phyloP scores from a whole-genome alignment of 2,113 vertebrate genomes.

The Apeltes quadracus region DNA sequence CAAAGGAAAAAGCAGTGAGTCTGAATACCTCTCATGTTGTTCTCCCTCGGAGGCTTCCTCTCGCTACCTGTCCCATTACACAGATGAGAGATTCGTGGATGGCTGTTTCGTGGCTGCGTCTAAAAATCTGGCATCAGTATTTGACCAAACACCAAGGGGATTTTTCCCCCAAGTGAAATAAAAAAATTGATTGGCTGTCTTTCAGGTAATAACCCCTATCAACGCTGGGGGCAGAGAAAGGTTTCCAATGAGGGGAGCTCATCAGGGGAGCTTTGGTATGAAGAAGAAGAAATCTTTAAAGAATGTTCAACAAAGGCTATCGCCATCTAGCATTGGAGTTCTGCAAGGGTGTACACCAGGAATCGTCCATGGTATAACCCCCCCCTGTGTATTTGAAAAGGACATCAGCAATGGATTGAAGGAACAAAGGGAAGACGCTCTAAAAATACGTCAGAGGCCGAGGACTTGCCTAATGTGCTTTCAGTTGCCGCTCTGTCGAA shows the following conservation, averaged over 20 bases:
- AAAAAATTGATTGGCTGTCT: slow-evolving; percentile 41
- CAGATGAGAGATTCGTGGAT: slow-evolving; percentile 30
- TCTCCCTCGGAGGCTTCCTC: not conserved
- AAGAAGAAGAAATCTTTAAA: slow-evolving; percentile 2
- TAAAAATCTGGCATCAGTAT: slow-evolving; percentile 43
- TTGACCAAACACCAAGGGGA: slow-evolving; percentile 41
- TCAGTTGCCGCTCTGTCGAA: not conserved
- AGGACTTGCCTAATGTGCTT: not conserved
- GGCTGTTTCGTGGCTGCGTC: slow-evolving; percentile 11
- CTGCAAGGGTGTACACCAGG: slow-evolving; percentile 7
- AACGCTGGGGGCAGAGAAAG: slow-evolving; percentile 26
- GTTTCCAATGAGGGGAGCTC: slow-evolving; percentile 36
- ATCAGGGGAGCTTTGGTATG: not conserved
- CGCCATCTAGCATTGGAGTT: slow-evolving; percentile 1
- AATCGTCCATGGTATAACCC: not conserved
- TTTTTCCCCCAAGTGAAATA: slow-evolving; percentile 27
- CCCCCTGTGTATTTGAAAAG: not conserved
- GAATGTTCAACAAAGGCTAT: not conserved
- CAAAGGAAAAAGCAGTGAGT: not conserved
- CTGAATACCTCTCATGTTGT: not conserved
- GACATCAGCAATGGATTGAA: not conserved
- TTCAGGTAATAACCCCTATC: slow-evolving; percentile 44
- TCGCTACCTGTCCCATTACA: not conserved
- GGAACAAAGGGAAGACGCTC: not conserved
- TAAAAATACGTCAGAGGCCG: not conserved